Base-by-base conservation (phyloP, 1,140 invertebrate genomes). In the Steinernema khuongi region DNA sequence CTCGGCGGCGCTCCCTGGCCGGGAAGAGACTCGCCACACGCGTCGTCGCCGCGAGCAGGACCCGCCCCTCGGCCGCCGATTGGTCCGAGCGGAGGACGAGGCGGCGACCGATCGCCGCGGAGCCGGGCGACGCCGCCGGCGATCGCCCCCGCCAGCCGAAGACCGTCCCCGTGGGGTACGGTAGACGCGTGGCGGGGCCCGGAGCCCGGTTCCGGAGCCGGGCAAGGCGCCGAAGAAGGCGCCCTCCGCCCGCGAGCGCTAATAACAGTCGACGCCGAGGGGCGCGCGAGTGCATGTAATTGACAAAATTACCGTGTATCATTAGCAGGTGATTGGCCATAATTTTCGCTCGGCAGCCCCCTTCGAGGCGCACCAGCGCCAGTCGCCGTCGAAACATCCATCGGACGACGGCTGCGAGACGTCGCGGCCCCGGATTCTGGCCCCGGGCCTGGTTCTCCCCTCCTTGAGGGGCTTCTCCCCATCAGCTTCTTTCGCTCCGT, bases 261-360 rank as follows among this genome's bases (percentile, higher is more conserved):
- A 29, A 72, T 44, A 68, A 72, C 29, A 32, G 44, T 44, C 33
- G 71, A 18, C 26, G 44, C 29, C 44, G 66, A 72, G 44, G 43
- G 28, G 70, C 70, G 70, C 31, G 26, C 43, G 29, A 71, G 71
- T 66, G 71, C 43, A 44, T 31, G 71, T 66, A 72, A 72, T 72
- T 72, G 71, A 67, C 71, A 72, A 72, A 72, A 72, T 72, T 72
- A 72, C 71, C 71, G 50, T 60, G 71, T 72, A 72, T 72, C 66
- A 72, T 72, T 72, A 72, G 71, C 71, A 72, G 71, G 71, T 72
- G 71, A 72, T 72, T 72, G 71, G 43, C 71, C 50, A 60, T 60
- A 60, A 60, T 60, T 60, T 60, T 60, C 50, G 50, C 19, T 60
- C 50, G 50, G 50, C 50, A 60, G 50, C 50, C 50, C 50, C 50